A percentile compares a stretch with the other conserved stretches of the same genome.
phyloP scores from a whole-genome alignment of 2,888 invertebrate species.

The Sphaeridia pumilis region DNA sequence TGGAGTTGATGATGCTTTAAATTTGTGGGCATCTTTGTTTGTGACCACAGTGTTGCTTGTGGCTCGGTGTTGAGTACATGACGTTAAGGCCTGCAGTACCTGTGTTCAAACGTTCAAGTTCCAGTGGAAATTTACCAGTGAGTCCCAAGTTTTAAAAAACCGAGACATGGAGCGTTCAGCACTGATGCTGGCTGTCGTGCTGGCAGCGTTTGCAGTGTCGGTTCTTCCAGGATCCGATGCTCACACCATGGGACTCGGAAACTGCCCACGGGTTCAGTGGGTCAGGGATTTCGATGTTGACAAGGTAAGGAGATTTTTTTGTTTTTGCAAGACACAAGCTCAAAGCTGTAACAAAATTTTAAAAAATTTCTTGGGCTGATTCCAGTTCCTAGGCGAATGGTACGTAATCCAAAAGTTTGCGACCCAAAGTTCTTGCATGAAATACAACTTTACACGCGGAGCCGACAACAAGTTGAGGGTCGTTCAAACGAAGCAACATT shows the following conservation, averaged over 20 bases:
- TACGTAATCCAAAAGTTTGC: slow-evolving; percentile 62
- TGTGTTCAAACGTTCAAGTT: too few relatives aligned
- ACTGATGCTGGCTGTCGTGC: background rate
- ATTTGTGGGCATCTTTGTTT: too few relatives aligned
- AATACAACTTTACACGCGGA: slow-evolving; percentile 58
- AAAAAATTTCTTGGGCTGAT: too few relatives aligned
- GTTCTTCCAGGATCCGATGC: background rate
- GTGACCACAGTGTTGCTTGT: too few relatives aligned
- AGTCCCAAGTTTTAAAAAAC: too few relatives aligned
- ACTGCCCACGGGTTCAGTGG: slow-evolving; percentile 61
- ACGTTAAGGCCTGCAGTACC: too few relatives aligned
- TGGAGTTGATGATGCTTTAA: too few relatives aligned
- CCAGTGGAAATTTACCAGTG: too few relatives aligned
- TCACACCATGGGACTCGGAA: slow-evolving; percentile 51
- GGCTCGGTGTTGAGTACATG: too few relatives aligned
- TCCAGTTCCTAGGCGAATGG: slow-evolving; percentile 65
- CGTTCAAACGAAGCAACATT: slow-evolving; percentile 60
- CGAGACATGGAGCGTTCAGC: background rate
- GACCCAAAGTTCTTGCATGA: slow-evolving; percentile 64
- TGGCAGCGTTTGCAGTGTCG: background rate
- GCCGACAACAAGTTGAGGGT: slow-evolving; percentile 54
- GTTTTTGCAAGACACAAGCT: too few relatives aligned
- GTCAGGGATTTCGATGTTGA: slow-evolving; percentile 61
- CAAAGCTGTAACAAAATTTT: too few relatives aligned
- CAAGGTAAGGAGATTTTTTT: slow-evolving; percentile 54